phyloP scores from a whole-genome alignment of 2,888 invertebrate species.

The Pyrrhosoma nymphula region DNA sequence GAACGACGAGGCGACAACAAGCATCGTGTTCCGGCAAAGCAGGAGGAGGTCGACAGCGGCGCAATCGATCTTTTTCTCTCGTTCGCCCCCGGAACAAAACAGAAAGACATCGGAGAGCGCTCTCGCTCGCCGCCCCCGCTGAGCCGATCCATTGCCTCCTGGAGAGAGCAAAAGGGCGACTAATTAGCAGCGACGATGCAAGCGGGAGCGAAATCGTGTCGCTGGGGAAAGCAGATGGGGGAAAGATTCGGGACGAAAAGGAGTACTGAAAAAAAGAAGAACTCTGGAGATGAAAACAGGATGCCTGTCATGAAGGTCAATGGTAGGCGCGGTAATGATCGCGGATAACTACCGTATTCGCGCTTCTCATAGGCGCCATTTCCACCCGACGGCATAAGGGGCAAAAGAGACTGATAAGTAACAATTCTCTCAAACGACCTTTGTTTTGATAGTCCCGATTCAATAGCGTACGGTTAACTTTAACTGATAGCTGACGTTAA shows the following conservation, averaged over 20 bases:
- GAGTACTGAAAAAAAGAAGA: background rate
- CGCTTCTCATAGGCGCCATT: background rate
- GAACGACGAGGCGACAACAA: background rate
- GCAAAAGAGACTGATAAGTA: no score
- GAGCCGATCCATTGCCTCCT: no score
- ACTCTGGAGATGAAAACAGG: background rate
- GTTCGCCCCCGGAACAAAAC: background rate
- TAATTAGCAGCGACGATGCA: background rate
- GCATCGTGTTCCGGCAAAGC: background rate
- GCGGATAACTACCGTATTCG: background rate
- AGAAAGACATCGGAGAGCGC: conserved; percentile 1
- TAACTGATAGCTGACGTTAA: no score
- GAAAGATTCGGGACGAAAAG: background rate
- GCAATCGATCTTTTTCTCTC: background rate
- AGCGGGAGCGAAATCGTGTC: background rate
- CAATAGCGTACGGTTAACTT: no score
- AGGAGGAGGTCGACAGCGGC: background rate
- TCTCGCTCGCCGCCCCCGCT: background rate
- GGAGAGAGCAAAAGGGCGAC: background rate
- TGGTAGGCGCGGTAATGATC: background rate
- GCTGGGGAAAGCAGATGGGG: background rate
- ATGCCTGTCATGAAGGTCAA: background rate
- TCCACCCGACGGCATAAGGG: no score
- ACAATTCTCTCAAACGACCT: no score
- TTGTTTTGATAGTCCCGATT: no score